Base-by-base conservation (phyloP, 2,888 invertebrate genomes). In the Biston betularia region DNA sequence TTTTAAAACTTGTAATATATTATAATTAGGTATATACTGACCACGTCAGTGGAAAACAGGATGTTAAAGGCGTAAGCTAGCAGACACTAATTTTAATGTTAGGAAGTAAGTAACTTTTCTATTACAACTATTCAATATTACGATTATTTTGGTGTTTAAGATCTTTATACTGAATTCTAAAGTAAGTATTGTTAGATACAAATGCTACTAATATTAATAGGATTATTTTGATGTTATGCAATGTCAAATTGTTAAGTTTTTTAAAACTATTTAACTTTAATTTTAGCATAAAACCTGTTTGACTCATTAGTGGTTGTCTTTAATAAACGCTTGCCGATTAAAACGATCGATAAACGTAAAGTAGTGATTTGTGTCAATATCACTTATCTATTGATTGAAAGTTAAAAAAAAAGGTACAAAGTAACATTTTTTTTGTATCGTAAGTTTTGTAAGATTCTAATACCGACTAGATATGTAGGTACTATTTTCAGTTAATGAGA, bases 1-100 rank as follows among this genome's bases (percentile, higher is more conserved):
- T 89, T 89, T 79, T 83, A 80, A 90, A 90, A 91, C 87, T 89
- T 83, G 82, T 79, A 75, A 81, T 75, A 24, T 24, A 76, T 62
- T 67, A 70, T 44, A 34, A 12, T 54, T 45, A 69, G 49, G 66
- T 53, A 71, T 63, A 72, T 72, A 81, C 82, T 85, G 87, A 89
- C 87, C 86, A 86, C 82, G 89, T 88, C 86, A 87, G 84, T 77
- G 78, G 81, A 79, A 82, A 80, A 79, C 75, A 78, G 77, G 75
- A 75, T 76, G 75, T 80, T 70, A 78, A 68, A 83, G 81, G 82
- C 83, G 74, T 78, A 85, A 85, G 84, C 89, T 89, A 89, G 87
- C 89, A 88, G 86, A 89, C 81, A 84, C 89, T 89, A 89, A 73
- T 56, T 38, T n/a, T 53, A 72, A 72, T 38, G 70, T 63, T 70